phyloP scores from a whole-genome alignment of 2,113 vertebrate genomes.

The Lanius ludovicianus region DNA sequence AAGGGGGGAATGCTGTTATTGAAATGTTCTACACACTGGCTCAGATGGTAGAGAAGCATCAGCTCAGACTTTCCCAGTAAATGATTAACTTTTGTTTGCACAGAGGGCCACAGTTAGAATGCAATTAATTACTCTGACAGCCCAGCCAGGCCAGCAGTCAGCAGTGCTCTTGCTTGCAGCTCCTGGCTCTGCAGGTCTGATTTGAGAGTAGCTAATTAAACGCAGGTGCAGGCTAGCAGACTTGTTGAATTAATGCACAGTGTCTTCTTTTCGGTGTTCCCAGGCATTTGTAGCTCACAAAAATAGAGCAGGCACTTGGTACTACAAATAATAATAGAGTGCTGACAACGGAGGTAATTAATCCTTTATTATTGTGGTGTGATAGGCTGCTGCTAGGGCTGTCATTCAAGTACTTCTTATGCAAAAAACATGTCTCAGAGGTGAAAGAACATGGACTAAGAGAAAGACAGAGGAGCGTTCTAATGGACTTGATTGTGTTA shows the following conservation, averaged over 20 bases:
- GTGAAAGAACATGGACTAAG: neutral
- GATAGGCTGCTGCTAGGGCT: slow-evolving; percentile 42
- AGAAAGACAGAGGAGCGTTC: neutral
- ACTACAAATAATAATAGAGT: slow-evolving; percentile 47
- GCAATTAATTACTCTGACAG: slow-evolving; percentile 38
- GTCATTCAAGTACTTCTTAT: slow-evolving; percentile 34
- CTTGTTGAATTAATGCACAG: slow-evolving; percentile 52
- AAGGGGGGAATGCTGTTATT: rapidly evolving
- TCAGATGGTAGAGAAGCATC: neutral
- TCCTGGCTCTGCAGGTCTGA: slow-evolving; percentile 47
- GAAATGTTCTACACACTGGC: neutral
- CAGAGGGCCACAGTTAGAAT: neutral
- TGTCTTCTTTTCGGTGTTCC: slow-evolving; percentile 36
- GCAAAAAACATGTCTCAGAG: slow-evolving; percentile 15
- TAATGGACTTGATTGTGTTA: neutral
- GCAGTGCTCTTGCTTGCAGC: neutral
- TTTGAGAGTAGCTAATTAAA: slow-evolving; percentile 60
- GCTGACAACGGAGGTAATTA: slow-evolving; percentile 27
- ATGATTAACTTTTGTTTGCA: slow-evolving; percentile 46
- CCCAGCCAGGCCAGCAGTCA: slow-evolving; percentile 28
- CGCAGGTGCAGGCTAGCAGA: slow-evolving; percentile 42
- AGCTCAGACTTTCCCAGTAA: neutral
- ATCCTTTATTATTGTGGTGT: slow-evolving; percentile 40
- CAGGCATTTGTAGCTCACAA: slow-evolving; percentile 25
- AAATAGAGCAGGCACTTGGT: slow-evolving; percentile 4